A percentile compares a stretch with the other conserved stretches of the same genome.
Conservation (phyloP, 1,140 invertebrate species). For the Heterodera schachtii region DNA sequence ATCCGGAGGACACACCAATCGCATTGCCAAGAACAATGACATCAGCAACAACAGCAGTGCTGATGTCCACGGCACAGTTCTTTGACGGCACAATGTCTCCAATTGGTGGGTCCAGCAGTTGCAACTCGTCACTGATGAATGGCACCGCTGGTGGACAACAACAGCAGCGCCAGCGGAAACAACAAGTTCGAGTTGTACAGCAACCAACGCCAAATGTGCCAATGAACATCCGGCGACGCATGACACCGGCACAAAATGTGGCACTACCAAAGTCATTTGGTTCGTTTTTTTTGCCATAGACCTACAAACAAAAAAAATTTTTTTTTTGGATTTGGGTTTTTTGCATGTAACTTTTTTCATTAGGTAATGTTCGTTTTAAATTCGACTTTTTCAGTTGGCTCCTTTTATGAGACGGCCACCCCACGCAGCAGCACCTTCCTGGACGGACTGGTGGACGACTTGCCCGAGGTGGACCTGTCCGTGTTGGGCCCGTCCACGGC, state of each 20-base stretch:
- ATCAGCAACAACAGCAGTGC: too few species aligned
- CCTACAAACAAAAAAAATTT: too few species aligned
- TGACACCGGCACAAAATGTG: neutral
- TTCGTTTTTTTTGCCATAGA: too few species aligned
- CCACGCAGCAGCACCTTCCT: conserved; percentile 19
- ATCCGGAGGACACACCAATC: conserved; percentile 31
- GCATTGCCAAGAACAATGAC: conserved; percentile 17
- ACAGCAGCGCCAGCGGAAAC: neutral
- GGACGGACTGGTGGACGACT: conserved; percentile 24
- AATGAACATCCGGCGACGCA: conserved; percentile 10
- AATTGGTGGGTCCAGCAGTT: neutral
- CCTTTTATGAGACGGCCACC: conserved; percentile 21
- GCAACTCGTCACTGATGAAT: conserved; percentile 11
- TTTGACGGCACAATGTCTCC: conserved; percentile 26
- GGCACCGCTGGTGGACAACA: too few species aligned
- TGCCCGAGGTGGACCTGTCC: conserved; percentile 36
- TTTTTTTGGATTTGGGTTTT: too few species aligned
- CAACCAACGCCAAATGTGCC: neutral
- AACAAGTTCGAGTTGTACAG: neutral
- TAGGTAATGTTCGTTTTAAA: conserved; percentile 14
- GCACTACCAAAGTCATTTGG: conserved; percentile 8
- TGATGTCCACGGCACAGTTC: too few species aligned
- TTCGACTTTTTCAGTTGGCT: conserved; percentile 22
- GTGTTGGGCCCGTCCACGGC: conserved; percentile 28
- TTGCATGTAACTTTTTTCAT: too few species aligned